Percentiles rank a stretch among this genome's conserved stretches.
phyloP scores from a whole-genome alignment of 2,888 invertebrate genomes.

The Ashinkailepas kermadecensis region DNA sequence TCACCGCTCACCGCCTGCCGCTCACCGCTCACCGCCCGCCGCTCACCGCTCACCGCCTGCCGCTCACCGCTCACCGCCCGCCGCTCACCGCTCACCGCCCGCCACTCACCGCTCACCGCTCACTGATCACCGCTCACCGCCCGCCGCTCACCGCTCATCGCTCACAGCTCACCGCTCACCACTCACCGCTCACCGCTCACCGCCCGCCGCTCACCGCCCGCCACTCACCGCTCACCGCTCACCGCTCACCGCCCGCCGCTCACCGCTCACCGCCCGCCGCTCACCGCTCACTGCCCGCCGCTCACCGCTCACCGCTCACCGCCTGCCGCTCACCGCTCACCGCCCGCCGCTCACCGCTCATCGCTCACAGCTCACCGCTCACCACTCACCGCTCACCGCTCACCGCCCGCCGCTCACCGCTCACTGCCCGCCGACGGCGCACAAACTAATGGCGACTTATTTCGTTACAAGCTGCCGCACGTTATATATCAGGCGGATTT shows the following conservation, averaged over 20 bases:
- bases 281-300: not conserved
- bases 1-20: not conserved
- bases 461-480: slow-evolving; percentile 7
- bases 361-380: not conserved
- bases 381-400: not conserved
- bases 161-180: not conserved
- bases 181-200: not conserved
- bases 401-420: not conserved
- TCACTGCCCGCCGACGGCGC: not conserved
- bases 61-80: not conserved
- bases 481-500: slow-evolving; percentile 7
- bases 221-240: not conserved
- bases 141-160: not conserved
- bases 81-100: not conserved
- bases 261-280: not conserved
- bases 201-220: not conserved
- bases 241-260: not conserved
- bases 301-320: not conserved
- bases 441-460: slow-evolving; percentile 17
- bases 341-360: no score
- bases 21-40: not conserved
- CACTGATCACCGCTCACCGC: not conserved
- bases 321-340: not conserved
- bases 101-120: not conserved
- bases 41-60: not conserved